These are phyloP conservation scores for Jordanella pulchra DNA, from an alignment of 2,797 vertebrate genomes.

Conservation along the genomic window DNA sequence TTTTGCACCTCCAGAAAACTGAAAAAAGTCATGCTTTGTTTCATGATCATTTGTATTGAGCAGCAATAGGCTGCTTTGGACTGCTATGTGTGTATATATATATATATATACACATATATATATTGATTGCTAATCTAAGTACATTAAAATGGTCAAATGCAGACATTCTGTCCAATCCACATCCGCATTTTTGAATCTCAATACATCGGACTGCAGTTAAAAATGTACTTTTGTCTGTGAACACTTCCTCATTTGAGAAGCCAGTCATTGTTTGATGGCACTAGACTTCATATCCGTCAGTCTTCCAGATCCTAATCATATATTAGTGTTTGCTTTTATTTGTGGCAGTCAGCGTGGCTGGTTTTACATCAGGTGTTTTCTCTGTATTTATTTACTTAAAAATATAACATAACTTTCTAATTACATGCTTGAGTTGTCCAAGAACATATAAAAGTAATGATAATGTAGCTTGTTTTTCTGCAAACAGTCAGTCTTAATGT, in stretches of 20 bases:
- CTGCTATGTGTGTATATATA: constrained; percentile 74
- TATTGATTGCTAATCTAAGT: no score
- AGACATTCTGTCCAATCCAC: neutral
- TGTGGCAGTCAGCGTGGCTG: neutral
- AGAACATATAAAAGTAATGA: neutral
- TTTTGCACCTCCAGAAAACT: constrained; percentile 71
- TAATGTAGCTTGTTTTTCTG: neutral
- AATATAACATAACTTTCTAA: neutral
- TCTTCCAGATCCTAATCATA: neutral
- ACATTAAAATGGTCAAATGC: fast-evolving
- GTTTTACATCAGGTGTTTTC: neutral
- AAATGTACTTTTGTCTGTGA: neutral
- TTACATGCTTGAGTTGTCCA: neutral
- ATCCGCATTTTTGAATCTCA: neutral
- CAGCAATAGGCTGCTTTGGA: constrained; percentile 75
- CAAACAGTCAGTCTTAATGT: neutral
- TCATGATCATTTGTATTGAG: constrained; percentile 74
- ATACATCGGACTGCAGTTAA: neutral
- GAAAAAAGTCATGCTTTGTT: constrained; percentile 64
- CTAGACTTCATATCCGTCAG: neutral
- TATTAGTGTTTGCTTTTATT: neutral
- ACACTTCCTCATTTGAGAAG: neutral
- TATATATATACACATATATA: constrained; percentile 77
- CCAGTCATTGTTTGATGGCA: neutral
- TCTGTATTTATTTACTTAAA: neutral